Base-by-base conservation (phyloP, 2,113 vertebrate genomes). In the Gulo gulo region DNA sequence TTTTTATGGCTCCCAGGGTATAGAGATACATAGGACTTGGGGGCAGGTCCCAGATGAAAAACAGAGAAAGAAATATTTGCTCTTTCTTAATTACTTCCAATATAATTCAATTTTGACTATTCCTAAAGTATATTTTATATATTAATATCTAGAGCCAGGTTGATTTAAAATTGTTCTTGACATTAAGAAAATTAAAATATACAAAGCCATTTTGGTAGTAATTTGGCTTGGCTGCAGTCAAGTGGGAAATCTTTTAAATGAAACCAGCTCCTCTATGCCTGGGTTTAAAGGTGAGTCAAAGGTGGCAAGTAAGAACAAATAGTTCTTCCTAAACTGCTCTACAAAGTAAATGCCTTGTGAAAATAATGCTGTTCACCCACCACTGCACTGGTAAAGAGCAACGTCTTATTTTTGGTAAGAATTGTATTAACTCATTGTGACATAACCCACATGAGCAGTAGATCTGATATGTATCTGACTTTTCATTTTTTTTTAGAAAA, bases 151-250 rank as follows among this genome's bases (percentile, higher is more conserved):
- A 26, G 0, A 79, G 13, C 1, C 59, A 84, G 55, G 18, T 63
- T 94, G 65, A 91, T 36, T 42, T 92, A 63, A 92, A 89, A 52
- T 65, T 97, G 52, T 91, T 88, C 55, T 36, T 97, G 57, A 76
- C 34, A 85, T 91, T 82, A 91, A 84, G n/a, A 3, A 95, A 95
- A 91, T 59, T 88, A 61, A 86, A 95, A 78, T 57, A 76, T 16
- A 89, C 11, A 76, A 92, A 87, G 21, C 63, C 36, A 88, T 95
- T 82, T 65, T 92, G 61, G 50, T 78, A 87, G 63, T 52, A n/a
- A 86, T 71, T 57, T 95, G 29, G 45, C 92, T 94, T 96, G 8
- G 69, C 12, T n/a, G 21, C 0, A 81, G 20, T 67, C 73, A 79
- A 92, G 12, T 65, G 13, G 24, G 47, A 91, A 88, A 88, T 69